Evolutionary conservation across 2,113 vertebrate genomes (phyloP).

Genomic region (Sprattus sprattus): DNA sequence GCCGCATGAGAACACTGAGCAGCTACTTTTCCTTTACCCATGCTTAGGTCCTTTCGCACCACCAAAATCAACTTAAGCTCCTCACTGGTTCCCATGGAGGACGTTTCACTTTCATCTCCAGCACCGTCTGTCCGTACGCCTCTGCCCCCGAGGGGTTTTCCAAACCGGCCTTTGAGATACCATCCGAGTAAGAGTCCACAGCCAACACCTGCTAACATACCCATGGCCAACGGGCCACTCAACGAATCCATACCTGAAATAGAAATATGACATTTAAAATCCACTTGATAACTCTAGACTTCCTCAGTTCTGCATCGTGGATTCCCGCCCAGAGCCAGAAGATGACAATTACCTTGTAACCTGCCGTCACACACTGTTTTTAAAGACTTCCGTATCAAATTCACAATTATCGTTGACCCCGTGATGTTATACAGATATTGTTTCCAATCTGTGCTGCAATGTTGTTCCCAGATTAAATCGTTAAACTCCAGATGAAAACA

Average conservation of each 20-base stretch:
- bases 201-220: slow-evolving; percentile 73
- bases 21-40: slow-evolving; percentile 95
- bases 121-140: not conserved
- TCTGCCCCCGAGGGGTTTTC: slow-evolving; percentile 15
- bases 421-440: too few species aligned
- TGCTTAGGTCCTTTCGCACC: slow-evolving; percentile 91
- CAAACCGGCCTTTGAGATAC: slow-evolving; percentile 72
- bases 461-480: too few species aligned
- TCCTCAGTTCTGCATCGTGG: too few species aligned
- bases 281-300: not conserved
- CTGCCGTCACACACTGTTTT: too few species aligned
- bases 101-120: slow-evolving; percentile 54
- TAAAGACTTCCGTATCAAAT: too few species aligned
- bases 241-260: slow-evolving; percentile 75
- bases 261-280: not conserved
- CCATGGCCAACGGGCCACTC: slow-evolving; percentile 63
- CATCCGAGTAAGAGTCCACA: slow-evolving; percentile 87
- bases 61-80: slow-evolving; percentile 93
- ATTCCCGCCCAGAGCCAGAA: too few species aligned
- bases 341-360: too few species aligned
- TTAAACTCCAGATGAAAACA: too few species aligned
- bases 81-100: slow-evolving; percentile 83
- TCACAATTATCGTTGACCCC: too few species aligned
- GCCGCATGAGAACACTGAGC: slow-evolving; percentile 94
- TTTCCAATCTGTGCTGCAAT: too few species aligned